Evolutionary conservation across 2,797 vertebrate species (phyloP).

Genomic region (Acrossocheilus wenchowensis): DNA sequence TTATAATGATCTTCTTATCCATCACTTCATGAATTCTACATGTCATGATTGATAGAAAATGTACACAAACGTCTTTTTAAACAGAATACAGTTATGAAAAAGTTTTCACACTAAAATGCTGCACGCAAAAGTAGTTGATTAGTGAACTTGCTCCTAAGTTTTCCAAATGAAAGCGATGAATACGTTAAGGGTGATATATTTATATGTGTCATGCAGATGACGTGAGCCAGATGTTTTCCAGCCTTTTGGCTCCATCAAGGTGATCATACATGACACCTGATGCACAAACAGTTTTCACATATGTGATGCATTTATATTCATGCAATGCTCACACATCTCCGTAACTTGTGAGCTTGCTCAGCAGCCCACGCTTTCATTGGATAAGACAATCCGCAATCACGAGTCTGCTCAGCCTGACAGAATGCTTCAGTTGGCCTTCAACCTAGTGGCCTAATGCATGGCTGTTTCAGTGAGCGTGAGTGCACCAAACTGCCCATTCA

Average conservation of each 20-base stretch:
- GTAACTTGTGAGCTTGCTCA: slow-evolving; percentile 10
- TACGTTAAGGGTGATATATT: neutral
- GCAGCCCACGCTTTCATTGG: neutral
- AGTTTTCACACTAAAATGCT: neutral
- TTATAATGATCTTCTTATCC: neutral
- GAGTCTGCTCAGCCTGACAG: slow-evolving; percentile 3
- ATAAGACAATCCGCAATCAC: slow-evolving; percentile 27
- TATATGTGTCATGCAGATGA: neutral
- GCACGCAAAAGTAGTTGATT: neutral
- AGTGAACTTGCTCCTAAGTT: neutral
- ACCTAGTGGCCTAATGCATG: neutral
- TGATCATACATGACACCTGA: slow-evolving; percentile 17
- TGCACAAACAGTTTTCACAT: neutral
- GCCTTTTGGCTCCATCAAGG: neutral
- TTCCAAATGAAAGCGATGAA: neutral
- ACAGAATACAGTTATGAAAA: neutral
- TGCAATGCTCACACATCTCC: slow-evolving; percentile 30
- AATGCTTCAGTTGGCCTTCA: slow-evolving; percentile 24
- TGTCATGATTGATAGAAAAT: neutral
- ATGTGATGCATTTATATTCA: slow-evolving; percentile 21
- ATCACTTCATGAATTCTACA: neutral
- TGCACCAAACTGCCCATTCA: slow-evolving; percentile 40
- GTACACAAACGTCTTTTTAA: neutral
- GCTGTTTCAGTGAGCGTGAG: neutral
- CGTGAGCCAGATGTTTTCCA: slow-evolving; percentile 11